Evolutionary conservation across 1,140 invertebrate species (phyloP).

Genomic region (Drosophila ohnishii): DNA sequence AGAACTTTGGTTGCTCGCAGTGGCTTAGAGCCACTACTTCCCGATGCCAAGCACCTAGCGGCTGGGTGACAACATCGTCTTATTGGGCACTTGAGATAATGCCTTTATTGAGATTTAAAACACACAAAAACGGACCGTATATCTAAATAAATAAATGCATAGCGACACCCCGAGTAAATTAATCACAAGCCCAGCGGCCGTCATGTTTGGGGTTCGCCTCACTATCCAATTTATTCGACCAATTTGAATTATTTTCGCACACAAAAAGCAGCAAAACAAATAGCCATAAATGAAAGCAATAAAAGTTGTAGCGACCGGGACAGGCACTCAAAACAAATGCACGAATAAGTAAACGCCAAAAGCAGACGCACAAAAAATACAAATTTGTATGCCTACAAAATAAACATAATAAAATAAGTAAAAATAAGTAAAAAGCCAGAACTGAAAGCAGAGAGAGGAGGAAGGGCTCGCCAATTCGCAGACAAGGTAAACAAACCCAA

Average conservation of each 20-base stretch:
- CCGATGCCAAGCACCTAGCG: constrained; percentile 3
- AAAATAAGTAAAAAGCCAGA: constrained; percentile 33
- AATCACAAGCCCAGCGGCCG: constrained; percentile 51
- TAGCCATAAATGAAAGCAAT: constrained; percentile 63
- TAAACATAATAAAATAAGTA: constrained; percentile 39
- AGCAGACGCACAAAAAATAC: constrained; percentile 58
- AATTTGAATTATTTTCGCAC: constrained; percentile 66
- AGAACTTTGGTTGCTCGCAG: constrained; percentile 1
- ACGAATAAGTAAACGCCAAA: constrained; percentile 40
- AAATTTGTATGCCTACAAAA: constrained; percentile 44
- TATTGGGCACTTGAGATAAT: constrained; percentile 26
- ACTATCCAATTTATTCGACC: constrained; percentile 40
- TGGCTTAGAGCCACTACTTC: constrained; percentile 1
- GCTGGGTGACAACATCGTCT: not conserved
- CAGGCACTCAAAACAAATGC: constrained; percentile 30
- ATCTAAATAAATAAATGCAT: constrained; percentile 48
- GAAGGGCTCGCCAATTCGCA: constrained; percentile 46
- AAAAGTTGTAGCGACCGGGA: constrained; percentile 31
- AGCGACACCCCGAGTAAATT: constrained; percentile 48
- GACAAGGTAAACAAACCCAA: constrained; percentile 72
- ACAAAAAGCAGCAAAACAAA: constrained; percentile 49
- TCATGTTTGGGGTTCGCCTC: constrained; percentile 22
- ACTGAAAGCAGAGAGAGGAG: constrained; percentile 32
- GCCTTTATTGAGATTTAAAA: constrained; percentile 28
- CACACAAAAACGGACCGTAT: constrained; percentile 24